Conservation (phyloP, 2,113 vertebrate species). For the Ancistrus triradiatus region DNA sequence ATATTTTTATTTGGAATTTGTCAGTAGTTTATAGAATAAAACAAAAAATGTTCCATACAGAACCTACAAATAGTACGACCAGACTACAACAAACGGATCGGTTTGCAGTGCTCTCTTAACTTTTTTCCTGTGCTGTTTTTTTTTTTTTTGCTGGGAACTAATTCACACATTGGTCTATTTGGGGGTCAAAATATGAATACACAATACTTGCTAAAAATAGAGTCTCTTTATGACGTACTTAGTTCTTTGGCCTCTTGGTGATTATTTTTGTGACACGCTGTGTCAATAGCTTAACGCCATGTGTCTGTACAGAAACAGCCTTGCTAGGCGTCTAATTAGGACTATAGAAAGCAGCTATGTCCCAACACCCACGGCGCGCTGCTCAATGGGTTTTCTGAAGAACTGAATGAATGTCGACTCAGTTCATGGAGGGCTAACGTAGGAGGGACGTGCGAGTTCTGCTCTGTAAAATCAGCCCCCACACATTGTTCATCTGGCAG, state of each 20-base stretch:
- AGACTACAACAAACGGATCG: no score
- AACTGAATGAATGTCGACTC: slow-evolving; percentile 32
- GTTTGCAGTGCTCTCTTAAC: no score
- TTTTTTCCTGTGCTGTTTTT: no score
- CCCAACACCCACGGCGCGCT: slow-evolving; percentile 30
- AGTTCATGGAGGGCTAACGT: slow-evolving; percentile 17
- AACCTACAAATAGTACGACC: no score
- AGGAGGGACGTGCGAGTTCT: slow-evolving; percentile 31
- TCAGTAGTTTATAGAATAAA: no score
- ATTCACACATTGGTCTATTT: no score
- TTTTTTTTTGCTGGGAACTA: no score
- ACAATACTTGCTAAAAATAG: neutral
- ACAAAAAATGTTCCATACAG: no score
- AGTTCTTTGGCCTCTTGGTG: neutral
- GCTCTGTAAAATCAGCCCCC: slow-evolving; percentile 31
- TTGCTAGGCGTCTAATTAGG: slow-evolving; percentile 11
- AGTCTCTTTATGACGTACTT: neutral
- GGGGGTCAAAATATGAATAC: neutral
- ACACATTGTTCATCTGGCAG: slow-evolving; percentile 36
- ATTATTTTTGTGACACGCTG: neutral
- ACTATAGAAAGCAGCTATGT: neutral
- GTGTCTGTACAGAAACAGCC: slow-evolving; percentile 7
- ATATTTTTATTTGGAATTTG: no score
- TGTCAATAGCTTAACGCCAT: neutral
- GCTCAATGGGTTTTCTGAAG: slow-evolving; percentile 15